Evolutionary conservation across 2,888 invertebrate genomes (phyloP), one percentile per base, ranked within the genome.

Genomic region (Lamproptera curius): DNA sequence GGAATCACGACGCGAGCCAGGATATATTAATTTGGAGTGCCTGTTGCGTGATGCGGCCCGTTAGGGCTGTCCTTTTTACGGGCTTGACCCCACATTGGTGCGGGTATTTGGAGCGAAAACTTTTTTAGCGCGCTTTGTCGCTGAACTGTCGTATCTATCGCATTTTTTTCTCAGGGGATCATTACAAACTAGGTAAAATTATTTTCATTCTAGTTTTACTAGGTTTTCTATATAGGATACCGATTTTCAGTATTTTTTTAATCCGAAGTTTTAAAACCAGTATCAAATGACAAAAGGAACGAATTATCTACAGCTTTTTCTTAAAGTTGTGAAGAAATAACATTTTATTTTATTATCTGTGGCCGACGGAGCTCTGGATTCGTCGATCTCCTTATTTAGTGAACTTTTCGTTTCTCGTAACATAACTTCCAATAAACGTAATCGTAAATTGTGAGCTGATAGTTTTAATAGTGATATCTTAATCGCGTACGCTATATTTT

Each of bases 1-100:
- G 85, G 87, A 87, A 87, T 87, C 87, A 81, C 87, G 84, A 85
- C 87, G 85, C 49, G 81, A 76, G 87, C 87, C 87, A 87, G 87
- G 87, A 87, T 86, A 86, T 85, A 86, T 85, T 86, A 84, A 86
- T 87, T 83, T 85, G 82, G 73, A 84, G 77, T 78, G 76, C 68
- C 76, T 72, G 75, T 69, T 72, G 76, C 70, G 74, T 79, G 75
- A 81, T 71, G 68, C 71, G 68, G 72, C 66, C 63, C 59, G 71
- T 56, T 67, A 63, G 61, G 67, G 68, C 66, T 72, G 67, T 69
- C 57, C 57, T 62, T 59, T 61, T 59, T 60, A 63, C 55, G 57
- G 56, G 54, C 54, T 49, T 58, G 52, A 54, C 49, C 31, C 35
- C 42, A 40, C 51, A 41, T 36, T 23, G 13, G 42, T 34, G n/a